Evolutionary conservation across 2,888 invertebrate genomes (phyloP).

Genomic region (Hyppa rectilinea): DNA sequence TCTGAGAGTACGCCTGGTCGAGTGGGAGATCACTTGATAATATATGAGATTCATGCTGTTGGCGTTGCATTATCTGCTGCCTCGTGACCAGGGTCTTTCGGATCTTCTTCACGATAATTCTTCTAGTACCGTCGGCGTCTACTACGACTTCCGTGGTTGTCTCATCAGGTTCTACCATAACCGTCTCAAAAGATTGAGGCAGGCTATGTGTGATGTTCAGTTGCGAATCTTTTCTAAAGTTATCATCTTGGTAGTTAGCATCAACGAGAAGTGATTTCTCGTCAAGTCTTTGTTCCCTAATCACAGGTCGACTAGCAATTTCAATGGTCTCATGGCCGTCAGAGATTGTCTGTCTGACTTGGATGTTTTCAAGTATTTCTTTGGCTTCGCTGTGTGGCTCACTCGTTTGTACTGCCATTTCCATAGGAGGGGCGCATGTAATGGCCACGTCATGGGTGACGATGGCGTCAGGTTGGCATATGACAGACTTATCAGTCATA

Average conservation of each 20-base stretch:
- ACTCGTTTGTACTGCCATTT: slow-evolving; percentile 92
- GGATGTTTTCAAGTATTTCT: slow-evolving; percentile 91
- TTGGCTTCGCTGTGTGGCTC: slow-evolving; percentile 87
- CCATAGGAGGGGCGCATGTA: slow-evolving; percentile 89
- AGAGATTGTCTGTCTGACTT: slow-evolving; percentile 91
- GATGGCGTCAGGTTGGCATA: slow-evolving; percentile 81
- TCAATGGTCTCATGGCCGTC: slow-evolving; percentile 93
- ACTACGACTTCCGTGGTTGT: slow-evolving; percentile 95
- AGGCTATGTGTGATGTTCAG: slow-evolving; percentile 93
- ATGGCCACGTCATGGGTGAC: slow-evolving; percentile 88
- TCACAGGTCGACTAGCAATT: slow-evolving; percentile 92
- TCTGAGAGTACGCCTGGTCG: slow-evolving; percentile 92
- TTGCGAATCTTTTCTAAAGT: slow-evolving; percentile 91
- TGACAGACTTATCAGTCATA: slow-evolving; percentile 84
- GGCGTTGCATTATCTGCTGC: slow-evolving; percentile 92
- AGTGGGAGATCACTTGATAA: slow-evolving; percentile 91
- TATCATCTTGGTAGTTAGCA: slow-evolving; percentile 92
- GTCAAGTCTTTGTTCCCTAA: slow-evolving; percentile 84
- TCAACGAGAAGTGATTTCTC: slow-evolving; percentile 93
- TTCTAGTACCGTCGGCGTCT: slow-evolving; percentile 95
- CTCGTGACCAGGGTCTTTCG: slow-evolving; percentile 92
- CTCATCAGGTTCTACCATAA: slow-evolving; percentile 95
- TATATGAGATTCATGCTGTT: slow-evolving; percentile 90
- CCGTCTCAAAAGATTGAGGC: slow-evolving; percentile 95
- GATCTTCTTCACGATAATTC: slow-evolving; percentile 94